These are phyloP conservation scores for Ichneumoninae sp. DNA, from an alignment of 2,888 invertebrate species.

Conservation along the genomic window DNA sequence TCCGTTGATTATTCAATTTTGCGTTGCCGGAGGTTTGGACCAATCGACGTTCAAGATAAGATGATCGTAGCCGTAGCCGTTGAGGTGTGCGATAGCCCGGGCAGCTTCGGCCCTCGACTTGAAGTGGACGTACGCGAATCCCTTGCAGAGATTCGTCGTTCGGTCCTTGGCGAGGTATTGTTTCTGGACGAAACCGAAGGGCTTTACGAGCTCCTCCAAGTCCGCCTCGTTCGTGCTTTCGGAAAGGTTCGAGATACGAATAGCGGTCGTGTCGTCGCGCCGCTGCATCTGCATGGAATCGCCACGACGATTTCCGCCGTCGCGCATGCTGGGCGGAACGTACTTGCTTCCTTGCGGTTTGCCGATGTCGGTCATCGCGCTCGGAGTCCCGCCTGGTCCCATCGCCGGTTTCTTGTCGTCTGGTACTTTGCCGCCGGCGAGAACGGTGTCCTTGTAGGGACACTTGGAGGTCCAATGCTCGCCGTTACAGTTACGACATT, in stretches of 20 bases:
- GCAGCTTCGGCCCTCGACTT: slow-evolving; percentile 96
- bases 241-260: slow-evolving; percentile 98
- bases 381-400: slow-evolving; percentile 73
- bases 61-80: slow-evolving; percentile 98
- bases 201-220: slow-evolving; percentile 97
- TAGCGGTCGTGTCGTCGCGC: slow-evolving; percentile 94
- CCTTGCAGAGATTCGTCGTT: slow-evolving; percentile 94
- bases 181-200: slow-evolving; percentile 96
- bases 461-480: slow-evolving; percentile 99
- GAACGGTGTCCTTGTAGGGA: slow-evolving; percentile 97
- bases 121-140: slow-evolving; percentile 99
- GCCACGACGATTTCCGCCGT: slow-evolving; percentile 91
- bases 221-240: slow-evolving; percentile 98
- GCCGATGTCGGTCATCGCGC: slow-evolving; percentile 73
- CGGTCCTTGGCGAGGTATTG: slow-evolving; percentile 98
- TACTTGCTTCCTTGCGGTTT: slow-evolving; percentile 88
- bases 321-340: slow-evolving; percentile 95
- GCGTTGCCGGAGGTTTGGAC: slow-evolving; percentile 92
- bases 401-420: slow-evolving; percentile 83
- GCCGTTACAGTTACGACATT: slow-evolving; percentile 95
- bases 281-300: slow-evolving; percentile 88
- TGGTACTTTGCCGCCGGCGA: slow-evolving; percentile 86
- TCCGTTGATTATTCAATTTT: slow-evolving; percentile 70
- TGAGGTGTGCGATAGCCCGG: slow-evolving; percentile 94
- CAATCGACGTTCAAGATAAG: slow-evolving; percentile 99